These are phyloP conservation scores for Macquaria australasica DNA, from an alignment of 2,113 vertebrate genomes.

Conservation along the genomic window DNA sequence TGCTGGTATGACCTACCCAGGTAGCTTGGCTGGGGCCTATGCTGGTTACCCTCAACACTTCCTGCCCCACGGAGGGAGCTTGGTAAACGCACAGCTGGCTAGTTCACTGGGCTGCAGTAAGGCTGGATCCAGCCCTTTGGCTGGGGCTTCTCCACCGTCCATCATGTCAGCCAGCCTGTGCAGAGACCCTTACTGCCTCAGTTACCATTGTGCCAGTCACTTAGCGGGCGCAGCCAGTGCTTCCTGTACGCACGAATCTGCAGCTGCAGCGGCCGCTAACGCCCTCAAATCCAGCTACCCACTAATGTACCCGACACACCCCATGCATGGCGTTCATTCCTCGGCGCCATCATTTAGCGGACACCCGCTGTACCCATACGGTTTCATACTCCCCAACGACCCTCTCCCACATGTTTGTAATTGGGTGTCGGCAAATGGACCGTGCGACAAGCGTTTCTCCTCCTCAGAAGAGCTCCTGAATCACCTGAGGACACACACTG, in stretches of 20 bases:
- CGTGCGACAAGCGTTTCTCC: slow-evolving; percentile 99
- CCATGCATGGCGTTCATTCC: slow-evolving; percentile 92
- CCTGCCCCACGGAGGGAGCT: slow-evolving; percentile 95
- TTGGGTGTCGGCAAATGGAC: slow-evolving; percentile 99
- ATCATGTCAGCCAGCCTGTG: slow-evolving; percentile 98
- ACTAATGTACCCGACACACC: slow-evolving; percentile 95
- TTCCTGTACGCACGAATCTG: slow-evolving; percentile 91
- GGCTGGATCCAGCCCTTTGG: slow-evolving; percentile 94
- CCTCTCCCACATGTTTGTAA: slow-evolving; percentile 98
- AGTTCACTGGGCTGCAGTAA: slow-evolving; percentile 94
- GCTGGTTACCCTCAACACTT: slow-evolving; percentile 97
- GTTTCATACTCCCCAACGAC: slow-evolving; percentile 99
- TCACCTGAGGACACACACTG: slow-evolving; percentile 99
- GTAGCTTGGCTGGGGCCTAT: slow-evolving; percentile 95
- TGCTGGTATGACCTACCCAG: slow-evolving; percentile 96
- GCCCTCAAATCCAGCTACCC: slow-evolving; percentile 96
- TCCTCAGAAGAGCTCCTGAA: slow-evolving; percentile 97
- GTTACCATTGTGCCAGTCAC: slow-evolving; percentile 99
- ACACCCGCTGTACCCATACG: slow-evolving; percentile 97
- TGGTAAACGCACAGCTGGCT: slow-evolving; percentile 95
- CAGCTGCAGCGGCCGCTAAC: slow-evolving; percentile 80
- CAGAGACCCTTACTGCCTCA: slow-evolving; percentile 99
- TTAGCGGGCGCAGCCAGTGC: slow-evolving; percentile 92
- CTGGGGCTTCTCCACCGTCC: slow-evolving; percentile 95
- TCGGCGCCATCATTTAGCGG: slow-evolving; percentile 93